A percentile compares a stretch with the other conserved stretches of the same genome.
Evolutionary conservation across 2,113 vertebrate species (phyloP).

Genomic region (Abramis brama): DNA sequence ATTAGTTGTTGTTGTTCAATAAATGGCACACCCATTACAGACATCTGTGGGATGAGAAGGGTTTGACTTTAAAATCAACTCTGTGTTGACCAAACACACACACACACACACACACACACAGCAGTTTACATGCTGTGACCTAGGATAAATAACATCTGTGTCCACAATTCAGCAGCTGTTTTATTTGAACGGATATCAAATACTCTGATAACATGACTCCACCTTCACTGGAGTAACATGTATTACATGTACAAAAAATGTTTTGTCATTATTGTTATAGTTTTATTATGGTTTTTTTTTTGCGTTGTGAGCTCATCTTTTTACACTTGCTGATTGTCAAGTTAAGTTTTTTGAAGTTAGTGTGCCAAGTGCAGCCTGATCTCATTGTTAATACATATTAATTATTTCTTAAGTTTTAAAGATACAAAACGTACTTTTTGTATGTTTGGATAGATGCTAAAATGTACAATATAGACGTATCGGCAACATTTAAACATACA

Average conservation of each 20-base stretch:
- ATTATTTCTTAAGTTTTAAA: too few species aligned
- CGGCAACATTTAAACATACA: too few species aligned
- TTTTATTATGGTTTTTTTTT: neutral
- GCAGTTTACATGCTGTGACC: slow-evolving; percentile 39
- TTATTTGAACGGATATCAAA: slow-evolving; percentile 3
- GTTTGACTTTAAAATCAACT: slow-evolving; percentile 5
- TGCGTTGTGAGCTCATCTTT: neutral
- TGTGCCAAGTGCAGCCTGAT: neutral
- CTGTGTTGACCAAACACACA: neutral
- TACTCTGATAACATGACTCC: neutral
- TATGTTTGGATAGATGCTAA: too few species aligned
- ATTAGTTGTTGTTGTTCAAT: slow-evolving; percentile 1
- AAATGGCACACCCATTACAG: slow-evolving; percentile 5
- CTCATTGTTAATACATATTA: too few species aligned
- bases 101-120: slow-evolving; percentile 18
- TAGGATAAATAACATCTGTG: slow-evolving; percentile 35
- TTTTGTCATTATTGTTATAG: too few species aligned
- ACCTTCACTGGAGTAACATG: neutral
- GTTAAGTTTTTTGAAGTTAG: neutral
- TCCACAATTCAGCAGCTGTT: slow-evolving; percentile 31
- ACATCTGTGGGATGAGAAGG: slow-evolving; percentile 16
- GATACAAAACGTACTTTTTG: too few species aligned
- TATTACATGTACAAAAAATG: neutral
- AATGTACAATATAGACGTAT: too few species aligned
- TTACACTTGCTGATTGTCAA: neutral